Evolutionary conservation across 2,113 vertebrate species (phyloP).

Genomic region (Arvicanthis niloticus): DNA sequence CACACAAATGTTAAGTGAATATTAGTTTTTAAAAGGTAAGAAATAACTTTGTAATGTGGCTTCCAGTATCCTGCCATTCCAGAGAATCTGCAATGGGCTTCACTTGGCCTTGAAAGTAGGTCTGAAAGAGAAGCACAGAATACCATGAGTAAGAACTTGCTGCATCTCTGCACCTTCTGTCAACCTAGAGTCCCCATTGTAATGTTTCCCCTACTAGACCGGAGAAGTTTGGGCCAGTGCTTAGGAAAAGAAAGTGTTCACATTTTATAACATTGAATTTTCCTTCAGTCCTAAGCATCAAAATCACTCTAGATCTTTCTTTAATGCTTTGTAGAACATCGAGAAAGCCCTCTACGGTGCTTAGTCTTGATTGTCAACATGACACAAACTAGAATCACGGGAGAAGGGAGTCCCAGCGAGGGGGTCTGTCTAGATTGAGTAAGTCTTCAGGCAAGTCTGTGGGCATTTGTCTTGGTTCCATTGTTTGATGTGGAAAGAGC

Average conservation of each 20-base stretch:
- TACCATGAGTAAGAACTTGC: background rate
- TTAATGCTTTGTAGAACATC: background rate
- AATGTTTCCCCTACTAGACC: background rate
- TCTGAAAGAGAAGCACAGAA: constrained; percentile 83
- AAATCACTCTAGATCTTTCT: background rate
- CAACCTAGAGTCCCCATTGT: background rate
- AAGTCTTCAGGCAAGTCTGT: background rate
- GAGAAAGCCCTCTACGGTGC: background rate
- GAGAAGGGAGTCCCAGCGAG: background rate
- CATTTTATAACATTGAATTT: background rate
- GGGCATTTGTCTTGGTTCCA: background rate
- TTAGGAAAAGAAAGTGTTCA: constrained; percentile 7
- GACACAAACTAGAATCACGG: background rate
- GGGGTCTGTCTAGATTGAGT: background rate
- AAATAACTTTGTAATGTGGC: constrained; percentile 81
- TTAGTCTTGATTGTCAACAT: background rate
- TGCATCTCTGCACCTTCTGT: background rate
- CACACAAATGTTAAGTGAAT: background rate
- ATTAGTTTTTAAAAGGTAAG: constrained; percentile 40
- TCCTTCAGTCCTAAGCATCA: background rate
- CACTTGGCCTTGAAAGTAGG: constrained; percentile 89
- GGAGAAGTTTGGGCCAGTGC: background rate
- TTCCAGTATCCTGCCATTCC: constrained; percentile 88
- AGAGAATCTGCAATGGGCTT: constrained; percentile 84
- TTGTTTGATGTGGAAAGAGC: background rate